Evolutionary conservation across 2,113 vertebrate species (phyloP).

Genomic region (Indicator maculatus): DNA sequence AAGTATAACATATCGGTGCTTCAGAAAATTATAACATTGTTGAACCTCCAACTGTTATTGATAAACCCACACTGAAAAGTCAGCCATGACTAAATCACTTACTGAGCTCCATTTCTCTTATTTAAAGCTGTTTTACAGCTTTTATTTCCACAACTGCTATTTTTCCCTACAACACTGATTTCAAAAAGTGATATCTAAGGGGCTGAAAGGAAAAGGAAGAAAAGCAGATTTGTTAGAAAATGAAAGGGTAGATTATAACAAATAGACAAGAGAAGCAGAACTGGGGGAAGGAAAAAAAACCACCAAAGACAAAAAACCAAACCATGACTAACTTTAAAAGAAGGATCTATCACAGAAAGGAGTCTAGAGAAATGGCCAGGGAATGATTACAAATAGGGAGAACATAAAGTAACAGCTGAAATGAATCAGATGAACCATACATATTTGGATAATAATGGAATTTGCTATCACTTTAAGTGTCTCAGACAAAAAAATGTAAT

Average conservation of each 20-base stretch:
- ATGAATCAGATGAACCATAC: neutral
- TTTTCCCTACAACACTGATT: neutral
- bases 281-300: neutral
- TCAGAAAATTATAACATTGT: neutral
- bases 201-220: neutral
- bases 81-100: neutral
- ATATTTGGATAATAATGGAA: neutral
- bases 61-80: neutral
- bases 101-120: neutral
- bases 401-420: constrained; percentile 7
- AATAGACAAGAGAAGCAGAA: neutral
- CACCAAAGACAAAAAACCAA: too few relatives aligned
- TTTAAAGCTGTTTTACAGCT: neutral
- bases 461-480: neutral
- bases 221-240: neutral
- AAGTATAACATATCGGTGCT: neutral
- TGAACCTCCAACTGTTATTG: neutral
- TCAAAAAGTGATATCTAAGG: neutral
- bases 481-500: neutral
- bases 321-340: neutral
- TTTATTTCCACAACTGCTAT: neutral
- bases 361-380: neutral
- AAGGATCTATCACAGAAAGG: neutral
- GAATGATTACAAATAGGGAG: neutral
- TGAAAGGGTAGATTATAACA: neutral